These are phyloP conservation scores for Trichogramma evanescens DNA, from an alignment of 2,888 invertebrate genomes.

Conservation along the genomic window DNA sequence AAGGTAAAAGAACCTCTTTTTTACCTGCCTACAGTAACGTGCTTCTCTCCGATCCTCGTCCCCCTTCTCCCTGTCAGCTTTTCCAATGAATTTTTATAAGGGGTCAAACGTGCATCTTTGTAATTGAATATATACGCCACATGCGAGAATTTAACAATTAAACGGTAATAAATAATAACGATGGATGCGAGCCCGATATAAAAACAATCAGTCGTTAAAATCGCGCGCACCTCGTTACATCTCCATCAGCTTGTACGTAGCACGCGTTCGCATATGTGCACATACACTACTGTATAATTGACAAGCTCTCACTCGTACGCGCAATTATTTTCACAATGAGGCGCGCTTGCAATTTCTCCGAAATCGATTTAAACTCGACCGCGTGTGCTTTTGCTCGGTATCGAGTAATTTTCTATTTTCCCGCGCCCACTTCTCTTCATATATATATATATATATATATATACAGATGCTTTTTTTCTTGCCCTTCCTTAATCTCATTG, in stretches of 20 bases:
- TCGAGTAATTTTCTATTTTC: constrained; percentile 23
- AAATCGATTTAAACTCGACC: not conserved
- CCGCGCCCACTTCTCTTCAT: constrained; percentile 3
- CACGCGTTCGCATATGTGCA: too few relatives aligned
- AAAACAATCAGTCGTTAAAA: too few relatives aligned
- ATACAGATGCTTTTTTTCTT: not conserved
- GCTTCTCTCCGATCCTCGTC: not conserved
- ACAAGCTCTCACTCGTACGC: not conserved
- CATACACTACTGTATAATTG: constrained; percentile 14
- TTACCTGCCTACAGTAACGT: constrained; percentile 12
- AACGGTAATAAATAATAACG: too few relatives aligned
- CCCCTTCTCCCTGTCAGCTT: not conserved
- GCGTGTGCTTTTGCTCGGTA: constrained; percentile 1
- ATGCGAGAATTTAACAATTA: too few relatives aligned
- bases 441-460: not conserved
- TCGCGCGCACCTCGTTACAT: too few relatives aligned
- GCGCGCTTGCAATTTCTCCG: too few relatives aligned
- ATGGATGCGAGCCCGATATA: too few relatives aligned
- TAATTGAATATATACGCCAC: too few relatives aligned
- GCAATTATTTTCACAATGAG: not conserved
- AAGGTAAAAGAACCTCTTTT: constrained; percentile 24
- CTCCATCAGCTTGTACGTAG: too few relatives aligned
- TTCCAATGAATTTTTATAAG: too few relatives aligned
- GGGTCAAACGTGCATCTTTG: too few relatives aligned
- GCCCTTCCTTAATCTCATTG: not conserved